Conservation (phyloP, 30 jellyfish, hydroid and myxozoan species). For the Calvadosia cruxmelitensis region DNA sequence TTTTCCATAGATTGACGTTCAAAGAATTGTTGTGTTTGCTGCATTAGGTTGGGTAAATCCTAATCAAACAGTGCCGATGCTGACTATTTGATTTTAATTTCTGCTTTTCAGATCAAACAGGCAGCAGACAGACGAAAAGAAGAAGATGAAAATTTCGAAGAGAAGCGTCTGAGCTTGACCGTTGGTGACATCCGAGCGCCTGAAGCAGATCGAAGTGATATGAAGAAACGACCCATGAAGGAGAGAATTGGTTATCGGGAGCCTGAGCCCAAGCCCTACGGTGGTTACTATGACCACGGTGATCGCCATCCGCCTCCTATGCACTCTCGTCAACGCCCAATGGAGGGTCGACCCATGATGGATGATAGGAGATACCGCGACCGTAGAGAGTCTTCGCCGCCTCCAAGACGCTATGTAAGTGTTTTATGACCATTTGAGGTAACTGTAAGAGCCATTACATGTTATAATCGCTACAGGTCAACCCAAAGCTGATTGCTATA, state of each 20-base stretch:
- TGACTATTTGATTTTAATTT: too few relatives aligned
- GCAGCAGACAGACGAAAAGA: constrained; percentile 70
- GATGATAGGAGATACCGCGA: background rate
- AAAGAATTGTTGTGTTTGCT: too few relatives aligned
- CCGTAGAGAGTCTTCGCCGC: background rate
- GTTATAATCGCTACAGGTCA: too few relatives aligned
- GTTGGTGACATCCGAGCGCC: background rate
- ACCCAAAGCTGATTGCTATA: too few relatives aligned
- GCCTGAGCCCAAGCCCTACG: background rate
- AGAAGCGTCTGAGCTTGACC: constrained; percentile 42
- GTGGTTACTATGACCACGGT: background rate
- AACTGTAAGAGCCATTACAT: too few relatives aligned
- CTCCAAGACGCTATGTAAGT: background rate
- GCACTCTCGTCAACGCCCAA: background rate
- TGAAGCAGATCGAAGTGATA: background rate
- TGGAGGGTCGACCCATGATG: background rate
- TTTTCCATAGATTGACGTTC: too few relatives aligned
- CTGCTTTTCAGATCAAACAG: constrained; percentile 36
- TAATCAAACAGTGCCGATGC: too few relatives aligned
- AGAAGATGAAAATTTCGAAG: constrained; percentile 79
- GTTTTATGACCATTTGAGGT: too few relatives aligned
- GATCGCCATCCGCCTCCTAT: background rate
- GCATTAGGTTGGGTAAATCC: too few relatives aligned
- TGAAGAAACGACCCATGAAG: background rate
- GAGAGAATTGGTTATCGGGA: background rate